Evolutionary conservation across 2,797 vertebrate species (phyloP), one percentile per base, ranked within the genome.

Genomic region (Lutra lutra): DNA sequence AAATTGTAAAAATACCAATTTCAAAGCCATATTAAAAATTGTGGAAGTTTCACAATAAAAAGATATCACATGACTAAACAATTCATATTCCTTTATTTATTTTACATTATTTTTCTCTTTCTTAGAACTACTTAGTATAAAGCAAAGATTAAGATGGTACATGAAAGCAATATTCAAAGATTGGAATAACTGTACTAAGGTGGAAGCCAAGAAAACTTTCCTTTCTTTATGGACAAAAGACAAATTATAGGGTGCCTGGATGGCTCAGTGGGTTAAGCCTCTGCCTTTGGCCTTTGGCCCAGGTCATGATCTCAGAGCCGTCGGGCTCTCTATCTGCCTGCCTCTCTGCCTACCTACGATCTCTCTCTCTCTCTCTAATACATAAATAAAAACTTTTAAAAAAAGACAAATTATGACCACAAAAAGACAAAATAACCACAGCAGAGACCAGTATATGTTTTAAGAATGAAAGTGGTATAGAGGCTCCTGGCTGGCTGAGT

Each of bases 1-100:
- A 97, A 89, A 68, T 20, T 78, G 7, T 89, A 32, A 89, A 92
- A 79, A 62, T 89, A 66, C 29, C 13, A 48, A 70, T 93, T 93
- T 82, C 20, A 38, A 85, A 66, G n/a, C 62, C 14, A 46, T 68
- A 5, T 72, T 77, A 86, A 91, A 62, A 38, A 32, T 58, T 86
- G 62, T 5, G 5, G 13, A 60, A 92, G 35, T 15, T 51, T 91
- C 18, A 78, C n/a, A 89, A 77, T 27, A 68, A 66, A 46, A 64
- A 43, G 68, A 62, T 40, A 58, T 35, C 9, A 82, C 21, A n/a
- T 73, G 17, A 29, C 29, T 70, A 94, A 82, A 77, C 77, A 90
- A 75, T 35, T 51, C 25, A 70, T 70, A 46, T 73, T 75, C 3
- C 2, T 60, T 85, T 75, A 25, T 54, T n/a, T 80, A 54, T 56